These are phyloP conservation scores for Melopsittacus undulatus DNA, from an alignment of 2,797 vertebrate genomes.

Conservation along the genomic window DNA sequence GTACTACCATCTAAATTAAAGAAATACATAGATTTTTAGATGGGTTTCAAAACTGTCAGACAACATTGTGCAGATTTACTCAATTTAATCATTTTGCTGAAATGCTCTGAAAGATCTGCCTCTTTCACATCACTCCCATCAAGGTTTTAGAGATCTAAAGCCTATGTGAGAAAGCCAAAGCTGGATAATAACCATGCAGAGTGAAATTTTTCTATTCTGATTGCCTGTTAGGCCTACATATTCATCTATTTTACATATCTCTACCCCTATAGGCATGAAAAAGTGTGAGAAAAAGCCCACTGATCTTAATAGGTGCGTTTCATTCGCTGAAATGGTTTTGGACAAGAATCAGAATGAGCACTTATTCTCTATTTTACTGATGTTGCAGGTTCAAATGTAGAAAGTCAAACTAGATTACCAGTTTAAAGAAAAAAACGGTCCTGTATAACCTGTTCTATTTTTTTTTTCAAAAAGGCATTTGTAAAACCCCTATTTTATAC, in stretches of 20 bases:
- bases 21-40: neutral
- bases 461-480: neutral
- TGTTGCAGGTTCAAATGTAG: neutral
- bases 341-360: neutral
- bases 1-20: neutral
- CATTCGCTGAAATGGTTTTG: neutral
- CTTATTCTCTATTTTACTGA: neutral
- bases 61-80: neutral
- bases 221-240: neutral
- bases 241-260: neutral
- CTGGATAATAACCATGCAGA: neutral
- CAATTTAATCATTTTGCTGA: neutral
- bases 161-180: neutral
- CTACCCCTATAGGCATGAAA: neutral
- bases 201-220: neutral
- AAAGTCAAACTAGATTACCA: neutral
- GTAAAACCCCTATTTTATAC: neutral
- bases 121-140: neutral
- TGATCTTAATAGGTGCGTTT: neutral
- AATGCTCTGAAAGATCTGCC: neutral
- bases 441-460: neutral
- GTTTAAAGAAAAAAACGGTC: neutral
- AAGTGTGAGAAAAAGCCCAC: neutral
- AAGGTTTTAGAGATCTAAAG: neutral
- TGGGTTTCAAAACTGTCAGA: neutral